phyloP scores from a whole-genome alignment of 1,140 invertebrate species.

The Aplysia californica region DNA sequence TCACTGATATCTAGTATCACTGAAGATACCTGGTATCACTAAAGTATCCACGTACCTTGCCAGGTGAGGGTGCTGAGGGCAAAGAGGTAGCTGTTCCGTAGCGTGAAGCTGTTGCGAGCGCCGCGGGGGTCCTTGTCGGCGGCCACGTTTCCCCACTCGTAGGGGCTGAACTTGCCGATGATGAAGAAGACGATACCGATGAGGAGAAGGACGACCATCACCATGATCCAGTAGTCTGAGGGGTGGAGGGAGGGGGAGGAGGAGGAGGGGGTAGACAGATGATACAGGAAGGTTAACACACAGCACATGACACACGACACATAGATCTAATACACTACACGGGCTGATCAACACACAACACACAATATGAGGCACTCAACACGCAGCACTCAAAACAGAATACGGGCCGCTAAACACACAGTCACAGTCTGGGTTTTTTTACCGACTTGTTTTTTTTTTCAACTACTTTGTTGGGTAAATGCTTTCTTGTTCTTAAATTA shows the following conservation, averaged over 20 bases:
- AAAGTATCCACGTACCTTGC: slow-evolving; percentile 47
- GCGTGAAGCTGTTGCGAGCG: slow-evolving; percentile 42
- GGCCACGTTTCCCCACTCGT: slow-evolving; percentile 83
- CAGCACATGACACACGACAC: too few species aligned
- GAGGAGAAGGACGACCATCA: slow-evolving; percentile 95
- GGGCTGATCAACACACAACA: too few species aligned
- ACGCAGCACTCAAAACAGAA: too few species aligned
- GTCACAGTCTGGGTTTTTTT: too few species aligned
- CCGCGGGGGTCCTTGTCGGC: slow-evolving; percentile 39
- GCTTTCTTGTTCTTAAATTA: too few species aligned
- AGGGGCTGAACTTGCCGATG: slow-evolving; percentile 88
- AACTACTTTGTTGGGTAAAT: too few species aligned
- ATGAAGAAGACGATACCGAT: slow-evolving; percentile 93
- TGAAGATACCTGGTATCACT: too few species aligned
- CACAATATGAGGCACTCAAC: too few species aligned
- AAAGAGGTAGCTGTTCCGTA: slow-evolving; percentile 46
- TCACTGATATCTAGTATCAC: too few species aligned
- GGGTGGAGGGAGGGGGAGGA: slow-evolving; percentile 74
- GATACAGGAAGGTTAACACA: background rate
- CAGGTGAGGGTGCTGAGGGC: slow-evolving; percentile 47
- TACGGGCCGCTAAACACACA: too few species aligned
- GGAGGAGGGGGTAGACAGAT: background rate
- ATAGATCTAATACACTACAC: too few species aligned
- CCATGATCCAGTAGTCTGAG: slow-evolving; percentile 97
- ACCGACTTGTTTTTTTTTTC: too few species aligned